Evolutionary conservation across 2,888 invertebrate genomes (phyloP), one percentile per base, ranked within the genome.

Genomic region (Pardosa pseudoannulata): DNA sequence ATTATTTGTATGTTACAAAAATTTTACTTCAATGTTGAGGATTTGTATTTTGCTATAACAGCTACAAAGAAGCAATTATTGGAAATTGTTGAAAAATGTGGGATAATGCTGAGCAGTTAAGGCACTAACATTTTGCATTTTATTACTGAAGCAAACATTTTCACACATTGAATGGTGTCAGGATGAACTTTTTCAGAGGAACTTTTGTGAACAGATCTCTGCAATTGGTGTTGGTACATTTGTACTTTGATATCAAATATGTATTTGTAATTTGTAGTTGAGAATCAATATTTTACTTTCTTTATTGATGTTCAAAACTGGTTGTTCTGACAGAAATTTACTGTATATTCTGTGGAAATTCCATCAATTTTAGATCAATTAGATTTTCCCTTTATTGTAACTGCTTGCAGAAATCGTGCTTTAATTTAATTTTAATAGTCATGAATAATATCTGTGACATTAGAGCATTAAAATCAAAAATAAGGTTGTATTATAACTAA

Each of bases 121-220:
- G 56, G 56, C 56, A 56, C 56, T 56, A 56, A 56, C 56, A 56
- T 56, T 56, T 56, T 56, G 19, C 23, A 23, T 32, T 78, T 68
- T 29, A 23, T 31, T 50, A 50, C 78, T 78, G 78, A 78, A 78
- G 78, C 78, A 78, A 78, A 50, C 78, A 78, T 78, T 78, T 70
- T 78, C 78, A 68, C 64, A 19, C 19, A 65, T 65, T 65, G 36
- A 28, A 70, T 56, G 56, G 56, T 56, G 56, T 56, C 56, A 23
- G 56, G 56, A 31, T 67, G 46, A 23, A 78, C 28, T 68, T 56
- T 68, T 31, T 0, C n/a, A 19, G 50, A n/a, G 28, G 39, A 68
- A 78, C 27, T 27, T 67, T 75, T 31, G 9, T 46, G 32, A 56
- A 29, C 19, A 31, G 56, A 56, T 56, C 56, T 56, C 56, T 56